Percentiles rank a stretch among this genome's conserved stretches.
Evolutionary conservation across 2,888 invertebrate genomes (phyloP).

Genomic region (Mimachlamys varia): DNA sequence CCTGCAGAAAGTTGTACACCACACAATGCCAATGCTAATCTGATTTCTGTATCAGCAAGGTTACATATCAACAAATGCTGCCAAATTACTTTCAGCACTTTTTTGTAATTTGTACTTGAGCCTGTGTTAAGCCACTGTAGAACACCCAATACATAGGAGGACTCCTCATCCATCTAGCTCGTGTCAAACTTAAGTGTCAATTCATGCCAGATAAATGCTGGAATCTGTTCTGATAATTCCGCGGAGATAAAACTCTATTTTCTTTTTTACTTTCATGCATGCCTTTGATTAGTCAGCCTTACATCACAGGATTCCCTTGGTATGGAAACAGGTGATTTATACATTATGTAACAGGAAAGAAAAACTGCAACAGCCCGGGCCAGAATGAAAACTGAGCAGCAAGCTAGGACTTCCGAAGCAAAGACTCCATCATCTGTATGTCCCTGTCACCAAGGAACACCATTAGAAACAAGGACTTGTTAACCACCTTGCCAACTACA

Average conservation of each 20-base stretch:
- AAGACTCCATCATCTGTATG: too few species aligned
- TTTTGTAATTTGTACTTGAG: constrained; percentile 20
- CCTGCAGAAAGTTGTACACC: not conserved
- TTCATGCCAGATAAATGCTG: not conserved
- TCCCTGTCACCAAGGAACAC: too few species aligned
- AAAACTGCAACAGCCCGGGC: too few species aligned
- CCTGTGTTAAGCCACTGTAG: not conserved
- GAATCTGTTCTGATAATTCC: not conserved
- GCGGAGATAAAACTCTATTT: not conserved
- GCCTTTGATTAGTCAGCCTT: not conserved
- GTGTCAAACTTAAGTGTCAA: not conserved
- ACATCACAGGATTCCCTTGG: too few species aligned
- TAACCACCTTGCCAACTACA: too few species aligned
- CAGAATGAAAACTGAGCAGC: too few species aligned
- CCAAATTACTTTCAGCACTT: constrained; percentile 24
- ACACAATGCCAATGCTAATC: not conserved
- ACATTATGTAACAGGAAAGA: too few species aligned
- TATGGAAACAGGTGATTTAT: too few species aligned
- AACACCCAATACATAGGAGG: not conserved
- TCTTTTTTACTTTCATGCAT: not conserved
- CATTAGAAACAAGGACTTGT: too few species aligned
- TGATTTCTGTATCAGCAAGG: not conserved
- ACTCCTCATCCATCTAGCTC: not conserved
- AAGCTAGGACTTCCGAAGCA: too few species aligned
- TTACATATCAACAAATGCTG: not conserved